phyloP scores from a whole-genome alignment of 2,888 invertebrate species.

The Limnephilus auricula region DNA sequence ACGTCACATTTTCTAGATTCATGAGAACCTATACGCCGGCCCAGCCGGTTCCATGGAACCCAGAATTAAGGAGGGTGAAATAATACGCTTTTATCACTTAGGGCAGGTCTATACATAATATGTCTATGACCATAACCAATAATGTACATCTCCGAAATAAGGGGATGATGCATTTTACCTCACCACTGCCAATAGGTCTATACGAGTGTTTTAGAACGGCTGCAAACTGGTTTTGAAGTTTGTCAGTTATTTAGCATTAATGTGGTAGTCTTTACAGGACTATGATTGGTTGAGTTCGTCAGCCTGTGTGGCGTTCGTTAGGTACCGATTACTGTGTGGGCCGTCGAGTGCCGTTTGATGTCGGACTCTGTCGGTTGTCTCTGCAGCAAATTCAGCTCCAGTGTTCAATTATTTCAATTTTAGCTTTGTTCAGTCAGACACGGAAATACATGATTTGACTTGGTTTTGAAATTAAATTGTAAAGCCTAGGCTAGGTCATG shows the following conservation, averaged over 20 bases:
- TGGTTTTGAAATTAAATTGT: background rate
- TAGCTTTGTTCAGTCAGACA: background rate
- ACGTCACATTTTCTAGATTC: too few relatives aligned
- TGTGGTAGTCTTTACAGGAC: background rate
- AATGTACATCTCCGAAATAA: background rate
- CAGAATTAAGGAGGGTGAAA: too few relatives aligned
- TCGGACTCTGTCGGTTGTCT: background rate
- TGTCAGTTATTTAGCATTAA: slow-evolving; percentile 12
- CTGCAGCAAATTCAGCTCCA: background rate
- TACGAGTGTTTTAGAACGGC: background rate
- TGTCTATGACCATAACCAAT: too few relatives aligned
- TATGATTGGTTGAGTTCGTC: background rate
- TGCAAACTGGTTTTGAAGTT: slow-evolving; percentile 6
- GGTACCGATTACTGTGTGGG: background rate
- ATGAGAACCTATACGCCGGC: too few relatives aligned
- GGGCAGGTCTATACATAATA: too few relatives aligned
- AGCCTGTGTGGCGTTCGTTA: background rate
- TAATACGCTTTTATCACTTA: too few relatives aligned
- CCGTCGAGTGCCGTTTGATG: background rate
- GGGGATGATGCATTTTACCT: background rate
- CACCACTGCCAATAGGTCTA: background rate
- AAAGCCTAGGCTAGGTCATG: too few relatives aligned
- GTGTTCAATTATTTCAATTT: background rate
- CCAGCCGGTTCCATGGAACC: too few relatives aligned
- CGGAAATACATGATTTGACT: background rate